Evolutionary conservation across 2,888 invertebrate species (phyloP), one percentile per base, ranked within the genome.

Genomic region (Agriotes lineatus): DNA sequence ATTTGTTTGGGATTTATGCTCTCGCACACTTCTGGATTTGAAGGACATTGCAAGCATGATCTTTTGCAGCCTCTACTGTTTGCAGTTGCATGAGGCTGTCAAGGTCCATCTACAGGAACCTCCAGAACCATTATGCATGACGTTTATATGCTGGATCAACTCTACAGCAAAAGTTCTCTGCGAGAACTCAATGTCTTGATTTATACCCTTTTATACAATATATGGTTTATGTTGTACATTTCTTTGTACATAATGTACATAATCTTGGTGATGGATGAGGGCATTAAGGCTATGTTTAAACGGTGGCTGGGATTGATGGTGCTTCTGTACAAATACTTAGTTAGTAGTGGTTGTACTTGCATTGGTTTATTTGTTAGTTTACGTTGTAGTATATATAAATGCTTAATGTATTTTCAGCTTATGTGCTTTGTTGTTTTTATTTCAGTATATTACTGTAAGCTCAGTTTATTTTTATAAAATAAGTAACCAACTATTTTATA

Each of bases 41-140:
- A 75, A 73, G 74, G 75, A 77, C 70, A 72, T 74, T 72, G 75
- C 73, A 73, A 77, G 78, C 79, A 78, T 78, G 78, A 74, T 73
- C 67, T 74, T 71, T 73, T 75, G 74, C 77, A 77, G 75, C 78
- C 76, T 73, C 74, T 71, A 75, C 73, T 72, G 72, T 74, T 62
- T 75, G 72, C 75, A 76, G 75, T 72, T 74, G 74, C 77, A 75
- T 72, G 75, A 74, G 78, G 78, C 76, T 78, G 77, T 72, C 74
- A 80, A 80, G 79, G 81, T 78, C 76, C 76, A 77, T 60, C 74
- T 79, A 79, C 79, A 76, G 75, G 77, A 76, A 76, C 79, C 79
- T 79, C 76, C 72, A 76, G 69, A 71, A 73, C 75, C 75, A 76
- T 72, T 75, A 66, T 77, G 77, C 77, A 79, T 78, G 78, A 72